These are phyloP conservation scores for Tringa solitaria DNA, from an alignment of 2,113 vertebrate species.

Conservation along the genomic window DNA sequence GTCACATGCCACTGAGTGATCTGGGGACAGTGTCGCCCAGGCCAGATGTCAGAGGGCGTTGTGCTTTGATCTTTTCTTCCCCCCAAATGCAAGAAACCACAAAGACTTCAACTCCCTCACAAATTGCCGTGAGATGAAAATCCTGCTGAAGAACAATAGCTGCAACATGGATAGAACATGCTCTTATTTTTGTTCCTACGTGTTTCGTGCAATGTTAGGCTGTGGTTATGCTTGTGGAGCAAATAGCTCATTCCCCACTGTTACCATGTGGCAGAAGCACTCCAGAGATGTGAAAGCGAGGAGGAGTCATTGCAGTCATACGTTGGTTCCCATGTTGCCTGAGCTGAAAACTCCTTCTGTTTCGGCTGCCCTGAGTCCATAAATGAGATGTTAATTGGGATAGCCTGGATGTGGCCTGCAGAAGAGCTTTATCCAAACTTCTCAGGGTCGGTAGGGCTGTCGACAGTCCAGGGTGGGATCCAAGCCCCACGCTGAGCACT, in stretches of 20 bases:
- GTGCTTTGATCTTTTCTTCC: constrained; percentile 3
- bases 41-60: neutral
- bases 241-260: constrained; percentile 5
- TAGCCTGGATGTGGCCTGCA: neutral
- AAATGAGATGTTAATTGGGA: neutral
- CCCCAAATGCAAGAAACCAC: constrained; percentile 24
- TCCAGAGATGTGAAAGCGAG: neutral
- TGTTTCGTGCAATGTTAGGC: neutral
- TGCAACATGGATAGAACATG: neutral
- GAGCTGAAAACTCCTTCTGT: neutral
- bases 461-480: neutral
- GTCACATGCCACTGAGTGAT: neutral
- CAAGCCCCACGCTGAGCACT: neutral
- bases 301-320: neutral
- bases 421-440: neutral
- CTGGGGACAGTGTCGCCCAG: neutral
- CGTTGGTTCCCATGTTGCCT: neutral
- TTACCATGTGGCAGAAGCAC: constrained; percentile 9
- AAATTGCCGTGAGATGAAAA: constrained; percentile 29
- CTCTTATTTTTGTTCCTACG: neutral
- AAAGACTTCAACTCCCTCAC: constrained; percentile 2
- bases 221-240: constrained; percentile 15
- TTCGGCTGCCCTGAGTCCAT: neutral
- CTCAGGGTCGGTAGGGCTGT: neutral
- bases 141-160: constrained; percentile 30